These are phyloP conservation scores for Danio tinwini DNA, from an alignment of 2,797 vertebrate genomes.

Conservation along the genomic window DNA sequence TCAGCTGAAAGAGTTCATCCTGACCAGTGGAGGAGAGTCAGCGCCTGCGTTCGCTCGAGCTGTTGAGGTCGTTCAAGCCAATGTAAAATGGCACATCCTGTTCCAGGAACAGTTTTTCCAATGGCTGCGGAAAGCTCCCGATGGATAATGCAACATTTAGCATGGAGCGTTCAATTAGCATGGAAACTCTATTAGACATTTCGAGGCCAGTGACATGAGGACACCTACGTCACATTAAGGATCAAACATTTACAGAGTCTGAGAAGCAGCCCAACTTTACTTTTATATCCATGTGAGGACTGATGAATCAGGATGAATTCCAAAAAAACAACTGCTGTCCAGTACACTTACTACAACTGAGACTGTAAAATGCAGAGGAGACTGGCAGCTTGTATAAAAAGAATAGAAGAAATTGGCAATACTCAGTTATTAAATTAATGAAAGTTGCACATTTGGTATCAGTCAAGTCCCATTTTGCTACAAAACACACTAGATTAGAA, in stretches of 20 bases:
- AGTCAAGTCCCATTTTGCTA: background rate
- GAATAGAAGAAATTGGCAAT: background rate
- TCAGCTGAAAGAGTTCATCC: slow-evolving; percentile 93
- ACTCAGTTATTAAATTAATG: background rate
- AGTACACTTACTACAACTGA: background rate
- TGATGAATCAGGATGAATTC: background rate
- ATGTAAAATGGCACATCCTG: slow-evolving; percentile 91
- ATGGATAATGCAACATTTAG: slow-evolving; percentile 65
- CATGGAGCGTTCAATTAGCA: slow-evolving; percentile 49
- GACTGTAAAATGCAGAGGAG: background rate
- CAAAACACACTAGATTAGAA: background rate
- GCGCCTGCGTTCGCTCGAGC: slow-evolving; percentile 87
- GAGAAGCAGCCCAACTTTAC: background rate
- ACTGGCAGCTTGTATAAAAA: background rate
- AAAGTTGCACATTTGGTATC: background rate
- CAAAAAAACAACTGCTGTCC: background rate
- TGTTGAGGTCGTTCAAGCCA: slow-evolving; percentile 93
- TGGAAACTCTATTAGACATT: slow-evolving; percentile 44
- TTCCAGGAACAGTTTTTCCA: slow-evolving; percentile 92
- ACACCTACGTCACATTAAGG: background rate
- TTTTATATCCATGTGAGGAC: background rate
- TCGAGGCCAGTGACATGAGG: background rate
- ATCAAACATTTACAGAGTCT: background rate
- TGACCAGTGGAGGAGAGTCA: slow-evolving; percentile 82
- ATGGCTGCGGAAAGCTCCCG: slow-evolving; percentile 84